A percentile compares a stretch with the other conserved stretches of the same genome.
Evolutionary conservation across 1,140 invertebrate genomes (phyloP).

Genomic region (Physella acuta): DNA sequence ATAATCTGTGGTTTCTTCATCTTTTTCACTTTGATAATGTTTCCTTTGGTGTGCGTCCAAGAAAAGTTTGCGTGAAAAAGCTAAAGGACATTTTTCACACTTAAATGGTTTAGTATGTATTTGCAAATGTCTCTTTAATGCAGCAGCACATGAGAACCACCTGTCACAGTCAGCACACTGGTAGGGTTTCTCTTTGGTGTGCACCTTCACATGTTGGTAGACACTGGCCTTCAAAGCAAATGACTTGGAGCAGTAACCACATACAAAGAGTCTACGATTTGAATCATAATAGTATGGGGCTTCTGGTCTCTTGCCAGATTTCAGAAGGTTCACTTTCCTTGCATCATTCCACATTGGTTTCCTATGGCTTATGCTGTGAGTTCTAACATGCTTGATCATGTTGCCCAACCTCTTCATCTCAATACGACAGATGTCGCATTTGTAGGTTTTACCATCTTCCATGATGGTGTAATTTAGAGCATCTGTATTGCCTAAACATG

Average conservation of each 20-base stretch:
- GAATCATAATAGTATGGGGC: constrained; percentile 15
- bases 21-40: constrained; percentile 9
- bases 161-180: constrained; percentile 10
- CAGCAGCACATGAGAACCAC: not conserved
- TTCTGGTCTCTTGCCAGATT: not conserved
- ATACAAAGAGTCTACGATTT: not conserved
- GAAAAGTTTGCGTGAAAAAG: constrained; percentile 18
- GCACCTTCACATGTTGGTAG: constrained; percentile 8
- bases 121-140: constrained; percentile 11
- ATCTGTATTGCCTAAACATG: constrained; percentile 17
- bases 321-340: not conserved
- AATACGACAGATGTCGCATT: constrained; percentile 23
- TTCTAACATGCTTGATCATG: constrained; percentile 27
- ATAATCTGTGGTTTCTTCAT: constrained; percentile 20
- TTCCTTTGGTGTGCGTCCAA: constrained; percentile 17
- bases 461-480: constrained; percentile 19
- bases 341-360: not conserved
- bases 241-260: constrained; percentile 6
- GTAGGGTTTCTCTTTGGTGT: constrained; percentile 8
- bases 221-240: constrained; percentile 10
- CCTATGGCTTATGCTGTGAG: not conserved
- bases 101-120: constrained; percentile 21
- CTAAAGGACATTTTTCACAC: constrained; percentile 12
- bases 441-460: constrained; percentile 25
- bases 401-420: constrained; percentile 26